These are phyloP conservation scores for Merops nubicus DNA, from an alignment of 2,113 vertebrate species.

Conservation along the genomic window DNA sequence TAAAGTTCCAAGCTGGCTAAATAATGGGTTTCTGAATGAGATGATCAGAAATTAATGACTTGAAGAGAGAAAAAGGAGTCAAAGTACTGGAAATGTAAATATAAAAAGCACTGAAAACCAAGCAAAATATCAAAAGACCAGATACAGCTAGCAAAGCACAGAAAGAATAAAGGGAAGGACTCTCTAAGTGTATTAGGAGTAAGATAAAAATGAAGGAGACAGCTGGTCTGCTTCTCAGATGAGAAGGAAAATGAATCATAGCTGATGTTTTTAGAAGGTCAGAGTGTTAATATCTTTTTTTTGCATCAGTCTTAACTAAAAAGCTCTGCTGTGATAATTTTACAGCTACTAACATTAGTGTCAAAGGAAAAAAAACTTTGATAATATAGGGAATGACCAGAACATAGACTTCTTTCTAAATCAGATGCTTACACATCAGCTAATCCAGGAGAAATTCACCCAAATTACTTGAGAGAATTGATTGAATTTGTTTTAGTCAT, in stretches of 20 bases:
- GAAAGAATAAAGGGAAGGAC: background rate
- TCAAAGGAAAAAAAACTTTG: background rate
- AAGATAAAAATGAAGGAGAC: background rate
- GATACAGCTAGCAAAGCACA: background rate
- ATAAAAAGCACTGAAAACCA: background rate
- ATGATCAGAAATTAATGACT: too few species aligned
- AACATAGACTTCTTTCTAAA: background rate
- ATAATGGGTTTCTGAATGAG: background rate
- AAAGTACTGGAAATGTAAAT: background rate
- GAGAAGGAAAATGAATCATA: background rate
- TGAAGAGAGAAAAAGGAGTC: background rate
- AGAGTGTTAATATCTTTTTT: background rate
- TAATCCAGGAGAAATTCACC: background rate
- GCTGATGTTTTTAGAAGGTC: background rate
- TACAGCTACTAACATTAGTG: background rate
- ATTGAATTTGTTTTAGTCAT: background rate
- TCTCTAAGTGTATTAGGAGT: background rate
- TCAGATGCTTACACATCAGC: background rate
- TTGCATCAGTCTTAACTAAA: background rate
- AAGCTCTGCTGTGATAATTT: background rate
- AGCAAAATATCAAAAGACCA: background rate
- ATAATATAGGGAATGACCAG: background rate
- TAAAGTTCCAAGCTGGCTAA: background rate
- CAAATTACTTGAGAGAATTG: background rate
- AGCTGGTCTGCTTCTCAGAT: background rate